Base-by-base conservation (phyloP, 2,797 vertebrate species). In the Cryptoprocta ferox region DNA sequence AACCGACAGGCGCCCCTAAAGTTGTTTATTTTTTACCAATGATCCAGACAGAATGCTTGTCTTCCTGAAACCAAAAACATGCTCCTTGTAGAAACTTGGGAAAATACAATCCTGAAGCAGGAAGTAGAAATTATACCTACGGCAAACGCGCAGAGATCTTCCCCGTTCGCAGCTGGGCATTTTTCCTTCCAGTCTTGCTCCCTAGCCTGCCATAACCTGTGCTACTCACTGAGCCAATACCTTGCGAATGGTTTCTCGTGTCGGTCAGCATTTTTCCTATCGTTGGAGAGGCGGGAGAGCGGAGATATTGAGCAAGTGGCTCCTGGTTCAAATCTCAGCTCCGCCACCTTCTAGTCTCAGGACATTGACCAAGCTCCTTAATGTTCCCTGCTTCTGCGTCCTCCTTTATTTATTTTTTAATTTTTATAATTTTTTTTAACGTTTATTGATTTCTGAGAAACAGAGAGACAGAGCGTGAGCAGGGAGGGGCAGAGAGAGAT, bases 91-190 rank as follows among this genome's bases (percentile, higher is more conserved):
- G 65, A 56, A 63, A n/a, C 59, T 3, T 18, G 73, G 75, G 42
- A 21, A 56, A 81, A 48, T 32, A 30, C 16, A 50, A 59, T 81
- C 59, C 48, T 32, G 3, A 24, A 48, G 48, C 50, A 53, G 70
- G 48, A 87, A 79, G 18, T 37, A 56, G 65, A 78, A 61, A 75
- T n/a, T 6, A 24, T 6, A 5, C 42, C 18, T 21, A 16, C 21
- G 32, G 37, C 5, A 5, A 18, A 37, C 32, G 28, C 35, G 45
- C 0, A 0, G 65, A 68, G 30, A 12, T 21, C 71, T 18, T 37
- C 37, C 13, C 7, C 15, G 0, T 24, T 37, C 6, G 3, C 45
- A 24, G 16, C 1, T 84, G 66, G 56, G 71, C 16, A 0, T 12
- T 0, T 35, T 50, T 73, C 48, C 35, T 75, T 56, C 59, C 2